Conservation (phyloP, 2,888 invertebrate species). For the Rhabditoides inermis region DNA sequence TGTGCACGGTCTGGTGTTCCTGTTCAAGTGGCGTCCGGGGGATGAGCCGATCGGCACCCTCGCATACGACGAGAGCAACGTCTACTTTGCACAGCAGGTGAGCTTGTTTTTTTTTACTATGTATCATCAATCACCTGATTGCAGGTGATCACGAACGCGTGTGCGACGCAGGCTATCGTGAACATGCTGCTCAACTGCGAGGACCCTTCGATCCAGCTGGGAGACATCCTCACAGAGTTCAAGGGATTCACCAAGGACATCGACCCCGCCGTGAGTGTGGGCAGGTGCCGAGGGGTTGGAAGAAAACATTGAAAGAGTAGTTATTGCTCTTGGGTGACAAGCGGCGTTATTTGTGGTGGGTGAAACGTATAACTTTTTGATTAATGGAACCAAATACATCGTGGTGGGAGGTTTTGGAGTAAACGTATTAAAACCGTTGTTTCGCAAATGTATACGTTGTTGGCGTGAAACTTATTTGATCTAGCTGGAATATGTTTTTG, state of each 20-base stretch:
- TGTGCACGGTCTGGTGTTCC: constrained; percentile 92
- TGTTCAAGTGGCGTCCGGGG: constrained; percentile 77
- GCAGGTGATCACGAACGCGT: constrained; percentile 91
- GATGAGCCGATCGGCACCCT: constrained; percentile 62
- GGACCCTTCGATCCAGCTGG: constrained; percentile 73
- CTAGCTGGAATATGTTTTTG: too few species aligned
- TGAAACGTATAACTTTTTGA: too few species aligned
- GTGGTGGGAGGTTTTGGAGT: too few species aligned
- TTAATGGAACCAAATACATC: too few species aligned
- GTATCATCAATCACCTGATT: constrained; percentile 20
- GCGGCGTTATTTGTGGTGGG: too few species aligned
- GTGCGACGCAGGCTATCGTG: constrained; percentile 94
- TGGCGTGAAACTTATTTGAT: too few species aligned
- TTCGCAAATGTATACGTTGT: not conserved
- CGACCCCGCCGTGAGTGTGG: constrained; percentile 54
- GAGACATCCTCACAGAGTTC: constrained; percentile 54
- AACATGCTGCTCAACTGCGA: constrained; percentile 84
- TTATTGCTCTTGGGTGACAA: too few species aligned
- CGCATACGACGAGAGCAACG: constrained; percentile 75
- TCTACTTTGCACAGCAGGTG: constrained; percentile 96
- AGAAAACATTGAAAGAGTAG: constrained; percentile 1
- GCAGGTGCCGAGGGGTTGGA: not conserved
- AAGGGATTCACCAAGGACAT: constrained; percentile 56
- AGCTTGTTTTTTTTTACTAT: not conserved
- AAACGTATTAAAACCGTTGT: too few species aligned